Evolutionary conservation across 2,888 invertebrate species (phyloP).

Genomic region (Caenorhabditis becei): DNA sequence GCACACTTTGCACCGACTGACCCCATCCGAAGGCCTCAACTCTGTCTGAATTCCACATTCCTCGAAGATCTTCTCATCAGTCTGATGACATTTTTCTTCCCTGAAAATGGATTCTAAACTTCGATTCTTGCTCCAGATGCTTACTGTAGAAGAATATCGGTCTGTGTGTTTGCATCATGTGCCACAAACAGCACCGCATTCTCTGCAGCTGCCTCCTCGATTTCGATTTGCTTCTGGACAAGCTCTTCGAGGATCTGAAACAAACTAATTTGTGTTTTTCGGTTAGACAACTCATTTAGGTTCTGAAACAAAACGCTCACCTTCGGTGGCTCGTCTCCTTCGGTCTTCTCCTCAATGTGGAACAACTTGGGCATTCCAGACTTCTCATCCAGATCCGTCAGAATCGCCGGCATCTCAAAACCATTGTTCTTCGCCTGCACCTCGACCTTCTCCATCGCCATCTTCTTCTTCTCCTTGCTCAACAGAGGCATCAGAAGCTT

Average conservation of each 20-base stretch:
- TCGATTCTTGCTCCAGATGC: too few species aligned
- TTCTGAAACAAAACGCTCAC: too few species aligned
- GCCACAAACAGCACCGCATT: slow-evolving; percentile 58
- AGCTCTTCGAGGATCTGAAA: slow-evolving; percentile 67
- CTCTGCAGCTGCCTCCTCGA: slow-evolving; percentile 65
- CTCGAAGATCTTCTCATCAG: slow-evolving; percentile 66
- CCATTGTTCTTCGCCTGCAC: slow-evolving; percentile 80
- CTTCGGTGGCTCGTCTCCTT: slow-evolving; percentile 64
- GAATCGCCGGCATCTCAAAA: slow-evolving; percentile 79
- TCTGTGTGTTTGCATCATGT: slow-evolving; percentile 75
- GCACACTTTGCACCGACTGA: slow-evolving; percentile 5
- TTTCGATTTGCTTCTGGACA: slow-evolving; percentile 71
- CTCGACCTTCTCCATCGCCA: slow-evolving; percentile 80
- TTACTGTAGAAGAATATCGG: slow-evolving; percentile 69
- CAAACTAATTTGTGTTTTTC: background rate
- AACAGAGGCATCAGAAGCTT: slow-evolving; percentile 79
- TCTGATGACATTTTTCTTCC: slow-evolving; percentile 77
- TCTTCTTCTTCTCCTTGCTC: slow-evolving; percentile 77
- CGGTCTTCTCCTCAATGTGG: slow-evolving; percentile 68
- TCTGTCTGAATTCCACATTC: slow-evolving; percentile 67
- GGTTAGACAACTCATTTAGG: background rate
- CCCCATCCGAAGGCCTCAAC: slow-evolving; percentile 37
- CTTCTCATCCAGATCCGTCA: slow-evolving; percentile 78
- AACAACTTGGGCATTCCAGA: slow-evolving; percentile 78
- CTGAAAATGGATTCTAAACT: slow-evolving; percentile 60